Percentiles rank a stretch among this genome's conserved stretches.
Conservation (phyloP, 1,140 invertebrate species). For the Lordiphosa clarofinis region DNA sequence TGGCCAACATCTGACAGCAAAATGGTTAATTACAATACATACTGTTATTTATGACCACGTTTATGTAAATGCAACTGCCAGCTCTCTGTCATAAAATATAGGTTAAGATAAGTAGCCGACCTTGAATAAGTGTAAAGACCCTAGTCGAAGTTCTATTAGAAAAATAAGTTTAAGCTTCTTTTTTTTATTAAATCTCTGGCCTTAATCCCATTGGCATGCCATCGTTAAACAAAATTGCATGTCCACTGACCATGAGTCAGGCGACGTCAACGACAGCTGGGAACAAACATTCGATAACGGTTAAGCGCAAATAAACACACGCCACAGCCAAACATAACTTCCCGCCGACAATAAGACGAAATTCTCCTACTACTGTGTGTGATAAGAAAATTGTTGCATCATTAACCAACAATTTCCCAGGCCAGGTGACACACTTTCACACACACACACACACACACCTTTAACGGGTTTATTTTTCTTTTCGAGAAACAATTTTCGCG, state of each 20-base stretch:
- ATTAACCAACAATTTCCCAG: slow-evolving; percentile 68
- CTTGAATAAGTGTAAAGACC: no score
- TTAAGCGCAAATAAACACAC: slow-evolving; percentile 32
- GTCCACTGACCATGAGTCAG: slow-evolving; percentile 22
- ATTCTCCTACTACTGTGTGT: slow-evolving; percentile 21
- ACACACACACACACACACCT: slow-evolving; percentile 20
- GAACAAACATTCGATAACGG: slow-evolving; percentile 34
- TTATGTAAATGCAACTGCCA: no score
- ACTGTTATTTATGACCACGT: no score
- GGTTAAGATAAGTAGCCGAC: no score
- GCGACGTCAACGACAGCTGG: slow-evolving; percentile 1
- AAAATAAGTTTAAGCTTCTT: no score
- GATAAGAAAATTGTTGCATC: slow-evolving; percentile 76
- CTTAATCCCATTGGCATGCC: no score
- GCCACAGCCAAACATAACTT: slow-evolving; percentile 13
- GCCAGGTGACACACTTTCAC: slow-evolving; percentile 73
- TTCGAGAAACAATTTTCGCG: slow-evolving; percentile 27
- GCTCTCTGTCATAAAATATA: no score
- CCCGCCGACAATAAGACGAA: slow-evolving; percentile 12
- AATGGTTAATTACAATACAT: not conserved
- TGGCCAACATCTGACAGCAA: slow-evolving; percentile 1
- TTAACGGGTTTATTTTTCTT: slow-evolving; percentile 45
- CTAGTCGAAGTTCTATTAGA: no score
- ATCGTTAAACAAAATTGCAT: slow-evolving; percentile 4
- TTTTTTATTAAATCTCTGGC: no score